Evolutionary conservation across 2,113 vertebrate species (phyloP).

Genomic region (Amphiprion ocellaris): DNA sequence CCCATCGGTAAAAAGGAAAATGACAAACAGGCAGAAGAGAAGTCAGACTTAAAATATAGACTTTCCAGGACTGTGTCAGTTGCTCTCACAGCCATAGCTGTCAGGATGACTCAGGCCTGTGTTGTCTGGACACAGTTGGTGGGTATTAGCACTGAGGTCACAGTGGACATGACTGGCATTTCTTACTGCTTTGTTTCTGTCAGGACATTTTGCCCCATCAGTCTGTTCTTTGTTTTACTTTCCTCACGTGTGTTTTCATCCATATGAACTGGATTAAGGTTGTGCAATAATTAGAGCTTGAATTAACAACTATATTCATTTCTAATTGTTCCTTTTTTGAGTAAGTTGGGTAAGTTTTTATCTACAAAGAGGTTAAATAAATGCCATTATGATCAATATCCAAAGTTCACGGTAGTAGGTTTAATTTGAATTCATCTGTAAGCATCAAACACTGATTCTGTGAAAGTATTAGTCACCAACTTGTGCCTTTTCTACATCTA

Average conservation of each 20-base stretch:
- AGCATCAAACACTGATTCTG: no score
- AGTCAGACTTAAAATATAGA: slow-evolving; percentile 40
- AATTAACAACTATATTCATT: no score
- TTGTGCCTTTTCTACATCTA: no score
- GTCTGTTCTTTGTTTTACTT: slow-evolving; percentile 1
- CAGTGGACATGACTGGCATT: slow-evolving; percentile 57
- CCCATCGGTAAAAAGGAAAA: slow-evolving; percentile 8
- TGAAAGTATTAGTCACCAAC: no score
- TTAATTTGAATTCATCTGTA: no score
- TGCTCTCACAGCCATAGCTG: slow-evolving; percentile 19
- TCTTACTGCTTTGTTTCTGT: slow-evolving; percentile 27
- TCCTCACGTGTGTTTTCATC: background rate
- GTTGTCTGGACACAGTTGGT: slow-evolving; percentile 72
- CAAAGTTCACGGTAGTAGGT: no score
- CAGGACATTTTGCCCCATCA: slow-evolving; percentile 23
- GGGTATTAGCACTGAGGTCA: slow-evolving; percentile 73
- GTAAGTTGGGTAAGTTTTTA: no score
- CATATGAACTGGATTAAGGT: background rate
- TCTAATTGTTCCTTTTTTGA: no score
- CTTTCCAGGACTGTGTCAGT: slow-evolving; percentile 14
- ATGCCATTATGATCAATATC: no score
- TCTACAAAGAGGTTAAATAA: no score
- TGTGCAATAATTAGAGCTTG: background rate
- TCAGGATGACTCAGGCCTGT: slow-evolving; percentile 73
- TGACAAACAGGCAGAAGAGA: slow-evolving; percentile 20